phyloP scores from a whole-genome alignment of 1,140 invertebrate genomes.

The Diachasma alloeum region DNA sequence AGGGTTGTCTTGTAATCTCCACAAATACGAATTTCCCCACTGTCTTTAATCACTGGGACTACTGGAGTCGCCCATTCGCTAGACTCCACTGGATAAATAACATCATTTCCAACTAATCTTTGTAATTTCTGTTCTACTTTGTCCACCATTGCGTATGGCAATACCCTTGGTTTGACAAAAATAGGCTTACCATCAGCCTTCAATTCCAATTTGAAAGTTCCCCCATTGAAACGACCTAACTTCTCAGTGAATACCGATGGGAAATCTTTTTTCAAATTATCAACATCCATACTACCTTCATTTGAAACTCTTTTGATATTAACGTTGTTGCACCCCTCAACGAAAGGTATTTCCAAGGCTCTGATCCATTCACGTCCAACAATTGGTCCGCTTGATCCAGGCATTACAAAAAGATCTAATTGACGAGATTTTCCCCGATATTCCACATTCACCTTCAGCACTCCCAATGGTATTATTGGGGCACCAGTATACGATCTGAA shows the following conservation, averaged over 20 bases:
- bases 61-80: conserved; percentile 14
- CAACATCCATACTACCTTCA: too few species aligned
- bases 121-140: neutral
- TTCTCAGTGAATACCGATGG: neutral
- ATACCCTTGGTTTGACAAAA: neutral
- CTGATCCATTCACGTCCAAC: neutral
- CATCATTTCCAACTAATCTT: neutral
- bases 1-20: conserved; percentile 13
- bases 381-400: neutral
- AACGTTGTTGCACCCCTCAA: neutral
- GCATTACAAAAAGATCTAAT: neutral
- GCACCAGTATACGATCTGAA: too few species aligned
- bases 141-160: neutral
- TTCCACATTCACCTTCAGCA: neutral
- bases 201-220: neutral
- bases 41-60: neutral
- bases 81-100: neutral
- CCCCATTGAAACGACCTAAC: neutral
- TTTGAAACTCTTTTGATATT: neutral
- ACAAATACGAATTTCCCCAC: neutral
- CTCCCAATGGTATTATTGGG: neutral
- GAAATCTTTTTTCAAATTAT: neutral
- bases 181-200: neutral
- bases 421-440: neutral
- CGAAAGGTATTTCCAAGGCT: neutral